Percentiles rank a stretch among this genome's conserved stretches.
phyloP scores from a whole-genome alignment of 2,888 invertebrate species.

The Cosmia pyralina region DNA sequence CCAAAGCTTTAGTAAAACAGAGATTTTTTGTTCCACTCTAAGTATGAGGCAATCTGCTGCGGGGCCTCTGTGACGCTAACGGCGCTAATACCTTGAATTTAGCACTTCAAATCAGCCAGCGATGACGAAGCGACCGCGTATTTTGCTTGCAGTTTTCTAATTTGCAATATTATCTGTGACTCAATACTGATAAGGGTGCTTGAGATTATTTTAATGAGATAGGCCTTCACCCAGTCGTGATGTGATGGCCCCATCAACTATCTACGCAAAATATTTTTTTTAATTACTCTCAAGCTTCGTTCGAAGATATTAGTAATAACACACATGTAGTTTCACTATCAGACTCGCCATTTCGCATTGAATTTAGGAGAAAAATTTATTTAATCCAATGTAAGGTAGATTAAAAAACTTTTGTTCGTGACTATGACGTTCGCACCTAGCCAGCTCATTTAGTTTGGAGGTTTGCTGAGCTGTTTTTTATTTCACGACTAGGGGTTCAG shows the following conservation, averaged over 20 bases:
- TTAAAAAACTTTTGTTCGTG: no score
- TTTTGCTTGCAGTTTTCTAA: conserved; percentile 38
- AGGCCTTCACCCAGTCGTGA: conserved; percentile 24
- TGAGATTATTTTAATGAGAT: conserved; percentile 39
- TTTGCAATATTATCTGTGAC: conserved; percentile 29
- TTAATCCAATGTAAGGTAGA: no score
- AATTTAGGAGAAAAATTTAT: no score
- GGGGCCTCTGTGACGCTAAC: not conserved
- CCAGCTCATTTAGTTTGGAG: no score
- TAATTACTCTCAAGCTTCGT: no score
- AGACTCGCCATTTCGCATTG: no score
- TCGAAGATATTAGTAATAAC: no score
- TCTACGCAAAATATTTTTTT: not conserved
- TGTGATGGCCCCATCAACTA: not conserved
- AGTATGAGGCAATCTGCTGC: not conserved
- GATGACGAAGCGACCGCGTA: not conserved
- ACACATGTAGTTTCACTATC: no score
- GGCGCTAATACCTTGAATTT: conserved; percentile 9
- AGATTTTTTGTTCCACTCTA: not conserved
- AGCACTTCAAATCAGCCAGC: not conserved
- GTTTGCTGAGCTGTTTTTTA: no score
- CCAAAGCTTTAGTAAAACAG: no score
- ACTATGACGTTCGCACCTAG: no score
- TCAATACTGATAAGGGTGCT: conserved; percentile 26
- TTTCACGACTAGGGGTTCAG: no score